phyloP scores from a whole-genome alignment of 2,797 vertebrate genomes.

The Rhynchotus rufescens region DNA sequence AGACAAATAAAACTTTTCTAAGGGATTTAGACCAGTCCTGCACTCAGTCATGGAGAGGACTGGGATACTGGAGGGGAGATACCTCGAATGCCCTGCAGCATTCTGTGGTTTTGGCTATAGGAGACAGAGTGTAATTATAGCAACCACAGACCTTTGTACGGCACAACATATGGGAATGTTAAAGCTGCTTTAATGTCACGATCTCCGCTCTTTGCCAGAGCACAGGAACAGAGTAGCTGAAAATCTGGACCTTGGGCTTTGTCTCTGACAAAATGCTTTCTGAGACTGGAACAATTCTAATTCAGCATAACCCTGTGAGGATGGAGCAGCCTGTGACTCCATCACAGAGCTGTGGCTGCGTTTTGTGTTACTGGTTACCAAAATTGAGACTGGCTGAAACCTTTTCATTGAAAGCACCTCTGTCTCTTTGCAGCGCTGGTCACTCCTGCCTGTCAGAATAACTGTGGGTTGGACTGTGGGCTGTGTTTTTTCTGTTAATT shows the following conservation, averaged over 20 bases:
- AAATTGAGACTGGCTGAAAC: not conserved
- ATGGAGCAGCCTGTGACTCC: not conserved
- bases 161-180: not conserved
- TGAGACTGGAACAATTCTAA: not conserved
- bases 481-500: not conserved
- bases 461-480: not conserved
- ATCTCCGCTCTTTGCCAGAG: not conserved
- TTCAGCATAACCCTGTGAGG: not conserved
- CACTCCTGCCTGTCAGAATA: not conserved
- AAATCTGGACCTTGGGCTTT: not conserved
- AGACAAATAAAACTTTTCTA: not conserved
- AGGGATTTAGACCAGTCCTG: not conserved
- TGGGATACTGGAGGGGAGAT: not conserved
- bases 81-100: not conserved
- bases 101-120: not conserved
- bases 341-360: not conserved
- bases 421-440: not conserved
- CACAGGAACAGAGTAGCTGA: not conserved
- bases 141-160: not conserved
- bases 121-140: not conserved
- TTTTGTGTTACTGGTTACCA: not conserved
- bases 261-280: not conserved
- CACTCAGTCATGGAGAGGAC: fast-evolving
- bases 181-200: not conserved
- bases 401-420: not conserved